Percentiles rank a stretch among this genome's conserved stretches.
phyloP scores from a whole-genome alignment of 1,140 invertebrate genomes.

The Branchinecta lindahli region DNA sequence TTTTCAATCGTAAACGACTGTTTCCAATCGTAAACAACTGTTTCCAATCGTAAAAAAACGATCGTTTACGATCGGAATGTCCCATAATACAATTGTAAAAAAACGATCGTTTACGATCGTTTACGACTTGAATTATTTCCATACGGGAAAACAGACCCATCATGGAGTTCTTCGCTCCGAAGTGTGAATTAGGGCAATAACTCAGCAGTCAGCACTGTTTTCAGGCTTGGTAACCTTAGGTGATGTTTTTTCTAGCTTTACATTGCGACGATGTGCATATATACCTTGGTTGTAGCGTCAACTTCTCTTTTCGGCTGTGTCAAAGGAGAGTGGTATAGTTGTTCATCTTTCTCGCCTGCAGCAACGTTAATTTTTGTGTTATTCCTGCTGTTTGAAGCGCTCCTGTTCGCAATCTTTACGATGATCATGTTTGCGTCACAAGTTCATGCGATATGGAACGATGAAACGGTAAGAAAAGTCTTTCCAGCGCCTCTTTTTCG shows the following conservation, averaged over 20 bases:
- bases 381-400: conserved; percentile 88
- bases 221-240: background rate
- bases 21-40: too few relatives aligned
- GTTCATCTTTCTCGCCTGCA: conserved; percentile 80
- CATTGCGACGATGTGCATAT: conserved; percentile 86
- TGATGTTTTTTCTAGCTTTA: conserved; percentile 64
- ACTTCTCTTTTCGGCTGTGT: conserved; percentile 90
- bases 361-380: conserved; percentile 87
- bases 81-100: too few relatives aligned
- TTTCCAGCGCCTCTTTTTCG: background rate
- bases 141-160: too few relatives aligned
- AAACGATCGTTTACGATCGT: too few relatives aligned
- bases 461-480: conserved; percentile 71
- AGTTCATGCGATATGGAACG: conserved; percentile 94
- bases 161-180: too few relatives aligned
- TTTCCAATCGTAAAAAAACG: too few relatives aligned
- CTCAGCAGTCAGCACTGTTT: too few relatives aligned
- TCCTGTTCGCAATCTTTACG: conserved; percentile 97
- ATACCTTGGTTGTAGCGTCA: conserved; percentile 77
- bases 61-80: too few relatives aligned
- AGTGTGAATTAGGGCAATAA: too few relatives aligned
- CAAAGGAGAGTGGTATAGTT: conserved; percentile 84
- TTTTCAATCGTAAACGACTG: too few relatives aligned
- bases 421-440: conserved; percentile 94
- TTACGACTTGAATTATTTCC: too few relatives aligned